Evolutionary conservation across 2,113 vertebrate genomes (phyloP).

Genomic region (Daubentonia madagascariensis): DNA sequence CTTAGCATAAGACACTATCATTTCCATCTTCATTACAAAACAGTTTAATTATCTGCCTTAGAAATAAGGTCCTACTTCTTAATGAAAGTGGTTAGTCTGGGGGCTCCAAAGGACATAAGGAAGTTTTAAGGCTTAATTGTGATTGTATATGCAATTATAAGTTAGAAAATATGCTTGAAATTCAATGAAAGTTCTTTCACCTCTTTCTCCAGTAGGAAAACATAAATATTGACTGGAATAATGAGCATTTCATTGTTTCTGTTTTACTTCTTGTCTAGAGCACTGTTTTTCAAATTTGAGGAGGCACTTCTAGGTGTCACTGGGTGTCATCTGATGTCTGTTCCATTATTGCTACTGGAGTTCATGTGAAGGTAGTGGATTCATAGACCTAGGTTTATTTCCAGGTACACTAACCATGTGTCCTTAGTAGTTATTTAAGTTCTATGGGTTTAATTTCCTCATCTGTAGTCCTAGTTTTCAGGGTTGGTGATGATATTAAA

Average conservation of each 20-base stretch:
- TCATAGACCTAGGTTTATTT: background rate
- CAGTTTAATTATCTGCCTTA: slow-evolving; percentile 66
- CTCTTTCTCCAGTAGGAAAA: background rate
- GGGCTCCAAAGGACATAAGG: background rate
- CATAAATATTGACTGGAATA: background rate
- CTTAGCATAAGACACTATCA: slow-evolving; percentile 48
- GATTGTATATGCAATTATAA: background rate
- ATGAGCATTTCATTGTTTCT: background rate
- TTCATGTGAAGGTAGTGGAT: background rate
- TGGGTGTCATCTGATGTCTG: background rate
- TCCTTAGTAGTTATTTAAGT: background rate
- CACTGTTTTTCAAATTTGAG: background rate
- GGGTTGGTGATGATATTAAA: background rate
- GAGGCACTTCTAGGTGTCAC: background rate
- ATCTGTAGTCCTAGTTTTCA: background rate
- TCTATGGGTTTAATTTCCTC: background rate
- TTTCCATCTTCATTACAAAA: slow-evolving; percentile 49
- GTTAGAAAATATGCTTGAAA: slow-evolving; percentile 29
- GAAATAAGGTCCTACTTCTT: slow-evolving; percentile 48
- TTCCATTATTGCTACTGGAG: background rate
- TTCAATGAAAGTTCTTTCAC: background rate
- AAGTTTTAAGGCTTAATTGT: slow-evolving; percentile 10
- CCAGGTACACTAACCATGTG: background rate
- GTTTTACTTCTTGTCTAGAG: background rate
- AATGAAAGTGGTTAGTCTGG: slow-evolving; percentile 39